phyloP scores from a whole-genome alignment of 2,888 invertebrate genomes.

The Elegia similella region DNA sequence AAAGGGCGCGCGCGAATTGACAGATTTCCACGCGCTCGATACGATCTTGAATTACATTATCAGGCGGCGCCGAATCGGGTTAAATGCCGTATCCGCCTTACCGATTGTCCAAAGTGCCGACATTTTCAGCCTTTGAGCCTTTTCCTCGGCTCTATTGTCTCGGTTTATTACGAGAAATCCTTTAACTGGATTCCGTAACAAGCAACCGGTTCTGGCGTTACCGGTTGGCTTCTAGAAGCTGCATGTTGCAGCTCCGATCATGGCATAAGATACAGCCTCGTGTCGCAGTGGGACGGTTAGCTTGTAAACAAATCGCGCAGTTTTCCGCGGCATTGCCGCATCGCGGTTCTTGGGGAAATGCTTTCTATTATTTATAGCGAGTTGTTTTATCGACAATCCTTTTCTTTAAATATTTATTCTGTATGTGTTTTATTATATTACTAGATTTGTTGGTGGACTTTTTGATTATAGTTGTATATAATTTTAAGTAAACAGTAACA shows the following conservation, averaged over 20 bases:
- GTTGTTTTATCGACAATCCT: neutral
- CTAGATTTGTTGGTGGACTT: neutral
- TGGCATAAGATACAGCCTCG: conserved; percentile 43
- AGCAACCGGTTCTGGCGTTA: conserved; percentile 31
- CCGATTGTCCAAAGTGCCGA: conserved; percentile 25
- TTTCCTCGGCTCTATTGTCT: conserved; percentile 29
- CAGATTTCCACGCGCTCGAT: conserved; percentile 73
- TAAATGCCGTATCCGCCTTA: conserved; percentile 46
- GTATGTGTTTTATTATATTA: too few species aligned
- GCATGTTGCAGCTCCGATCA: conserved; percentile 17
- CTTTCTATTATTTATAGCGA: neutral
- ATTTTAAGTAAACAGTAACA: neutral
- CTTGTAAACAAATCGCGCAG: conserved; percentile 70
- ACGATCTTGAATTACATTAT: conserved; percentile 71
- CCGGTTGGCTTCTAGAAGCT: conserved; percentile 29
- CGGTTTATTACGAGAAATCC: conserved; percentile 18
- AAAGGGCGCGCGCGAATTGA: conserved; percentile 68
- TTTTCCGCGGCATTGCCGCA: conserved; percentile 60
- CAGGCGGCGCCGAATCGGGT: conserved; percentile 44
- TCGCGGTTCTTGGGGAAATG: conserved; percentile 26
- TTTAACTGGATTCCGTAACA: conserved; percentile 20
- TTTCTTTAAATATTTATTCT: neutral
- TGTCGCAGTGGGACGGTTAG: conserved; percentile 27
- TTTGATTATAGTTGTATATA: neutral
- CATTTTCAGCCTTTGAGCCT: conserved; percentile 26